Conservation (phyloP, 1,140 invertebrate species). For the Phymastichus coffea region DNA sequence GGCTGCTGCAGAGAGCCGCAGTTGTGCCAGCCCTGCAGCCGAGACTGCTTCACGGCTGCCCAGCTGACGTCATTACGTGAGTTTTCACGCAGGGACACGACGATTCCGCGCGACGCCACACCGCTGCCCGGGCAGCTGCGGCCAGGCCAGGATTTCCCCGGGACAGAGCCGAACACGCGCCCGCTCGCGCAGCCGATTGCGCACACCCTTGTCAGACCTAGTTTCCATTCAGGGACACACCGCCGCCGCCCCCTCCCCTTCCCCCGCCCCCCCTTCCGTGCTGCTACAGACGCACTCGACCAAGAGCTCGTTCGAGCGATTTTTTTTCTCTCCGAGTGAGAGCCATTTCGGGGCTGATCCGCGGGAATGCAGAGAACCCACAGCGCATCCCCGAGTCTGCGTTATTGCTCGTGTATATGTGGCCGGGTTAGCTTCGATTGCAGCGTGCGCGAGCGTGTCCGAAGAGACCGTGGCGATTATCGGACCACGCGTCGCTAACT, state of each 20-base stretch:
- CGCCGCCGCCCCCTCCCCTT: too few species aligned
- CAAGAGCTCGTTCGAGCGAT: background rate
- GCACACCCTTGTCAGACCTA: background rate
- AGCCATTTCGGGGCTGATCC: too few species aligned
- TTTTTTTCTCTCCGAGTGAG: background rate
- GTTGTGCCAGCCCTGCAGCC: slow-evolving; percentile 11
- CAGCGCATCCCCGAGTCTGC: too few species aligned
- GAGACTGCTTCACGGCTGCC: slow-evolving; percentile 46
- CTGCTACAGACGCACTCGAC: background rate
- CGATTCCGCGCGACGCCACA: background rate
- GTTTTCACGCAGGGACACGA: slow-evolving; percentile 32
- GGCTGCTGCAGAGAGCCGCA: background rate
- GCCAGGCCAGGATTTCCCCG: background rate
- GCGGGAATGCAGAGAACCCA: too few species aligned
- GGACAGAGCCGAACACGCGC: background rate
- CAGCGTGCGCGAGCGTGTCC: too few species aligned
- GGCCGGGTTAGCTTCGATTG: too few species aligned
- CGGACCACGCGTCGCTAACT: too few species aligned
- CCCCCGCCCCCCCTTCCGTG: too few species aligned
- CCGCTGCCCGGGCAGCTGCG: too few species aligned
- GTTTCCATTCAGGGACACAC: background rate
- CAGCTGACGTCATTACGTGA: slow-evolving; percentile 56
- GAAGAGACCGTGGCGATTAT: too few species aligned
- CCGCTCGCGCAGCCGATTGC: background rate
- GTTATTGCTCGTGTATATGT: too few species aligned